These are phyloP conservation scores for Rhagoletis zephyria DNA, from an alignment of 1,140 invertebrate genomes.

Conservation along the genomic window DNA sequence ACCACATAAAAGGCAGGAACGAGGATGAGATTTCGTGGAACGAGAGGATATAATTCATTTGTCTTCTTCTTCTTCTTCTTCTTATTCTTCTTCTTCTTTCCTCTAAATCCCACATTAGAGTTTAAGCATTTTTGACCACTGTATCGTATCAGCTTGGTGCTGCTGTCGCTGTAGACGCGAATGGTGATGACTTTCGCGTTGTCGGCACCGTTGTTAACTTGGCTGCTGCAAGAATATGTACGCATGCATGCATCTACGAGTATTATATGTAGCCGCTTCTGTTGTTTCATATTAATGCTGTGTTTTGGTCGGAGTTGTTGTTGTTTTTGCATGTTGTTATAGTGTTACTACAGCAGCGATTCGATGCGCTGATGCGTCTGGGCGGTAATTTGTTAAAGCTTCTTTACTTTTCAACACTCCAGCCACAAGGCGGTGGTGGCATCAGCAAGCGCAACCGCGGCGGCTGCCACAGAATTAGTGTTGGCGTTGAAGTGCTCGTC, in stretches of 20 bases:
- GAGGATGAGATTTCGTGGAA: too few relatives aligned
- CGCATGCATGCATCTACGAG: not conserved
- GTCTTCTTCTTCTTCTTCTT: too few relatives aligned
- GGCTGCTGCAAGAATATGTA: not conserved
- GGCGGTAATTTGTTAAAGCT: conserved; percentile 73
- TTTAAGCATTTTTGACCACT: not conserved
- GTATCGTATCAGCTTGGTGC: not conserved
- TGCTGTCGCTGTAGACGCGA: not conserved
- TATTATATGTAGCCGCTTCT: not conserved
- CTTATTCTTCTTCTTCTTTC: too few relatives aligned
- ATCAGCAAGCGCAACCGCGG: not conserved
- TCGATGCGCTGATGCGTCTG: conserved; percentile 57
- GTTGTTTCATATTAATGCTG: conserved; percentile 25
- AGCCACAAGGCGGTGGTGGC: conserved; percentile 31
- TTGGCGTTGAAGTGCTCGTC: conserved; percentile 9
- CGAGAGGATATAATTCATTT: too few relatives aligned
- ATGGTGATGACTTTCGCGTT: not conserved
- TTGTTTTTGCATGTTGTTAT: not conserved
- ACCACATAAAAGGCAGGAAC: too few relatives aligned
- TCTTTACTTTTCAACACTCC: conserved; percentile 73
- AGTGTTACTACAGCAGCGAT: not conserved
- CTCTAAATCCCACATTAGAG: too few relatives aligned
- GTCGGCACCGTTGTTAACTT: conserved; percentile 40
- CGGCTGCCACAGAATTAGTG: not conserved
- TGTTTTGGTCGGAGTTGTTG: not conserved